Evolutionary conservation across 2,797 vertebrate species (phyloP).

Genomic region (Syncerus caffer): DNA sequence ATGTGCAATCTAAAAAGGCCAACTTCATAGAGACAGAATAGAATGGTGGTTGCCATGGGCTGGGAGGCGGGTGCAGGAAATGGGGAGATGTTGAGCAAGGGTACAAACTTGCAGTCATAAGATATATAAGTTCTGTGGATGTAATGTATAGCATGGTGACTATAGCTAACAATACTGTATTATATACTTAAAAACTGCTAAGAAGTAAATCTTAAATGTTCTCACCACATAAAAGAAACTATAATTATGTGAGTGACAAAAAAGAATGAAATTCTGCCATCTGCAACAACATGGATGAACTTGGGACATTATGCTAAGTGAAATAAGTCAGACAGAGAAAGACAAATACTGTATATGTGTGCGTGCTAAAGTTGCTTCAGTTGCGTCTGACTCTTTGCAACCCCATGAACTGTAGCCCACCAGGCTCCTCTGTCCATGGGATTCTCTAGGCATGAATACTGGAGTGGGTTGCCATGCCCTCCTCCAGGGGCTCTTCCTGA

Average conservation of each 20-base stretch:
- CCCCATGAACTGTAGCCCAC: background rate
- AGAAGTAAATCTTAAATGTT: background rate
- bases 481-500: background rate
- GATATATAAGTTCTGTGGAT: background rate
- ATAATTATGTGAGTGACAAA: background rate
- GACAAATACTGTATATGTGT: background rate
- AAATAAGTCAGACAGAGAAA: background rate
- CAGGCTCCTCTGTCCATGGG: background rate
- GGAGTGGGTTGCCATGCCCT: background rate
- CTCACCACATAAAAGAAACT: background rate
- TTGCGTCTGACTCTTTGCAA: background rate
- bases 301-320: background rate
- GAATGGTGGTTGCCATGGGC: background rate
- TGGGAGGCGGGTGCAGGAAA: background rate
- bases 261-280: background rate
- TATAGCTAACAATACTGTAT: background rate
- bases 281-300: background rate
- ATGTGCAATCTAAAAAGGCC: background rate
- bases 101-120: background rate
- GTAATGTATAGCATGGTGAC: background rate
- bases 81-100: background rate
- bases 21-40: background rate
- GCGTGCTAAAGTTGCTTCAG: background rate
- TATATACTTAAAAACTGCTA: background rate
- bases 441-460: background rate